A percentile compares a stretch with the other conserved stretches of the same genome.
Conservation (phyloP, 1,140 invertebrate species). For the Saxidomus purpurata region DNA sequence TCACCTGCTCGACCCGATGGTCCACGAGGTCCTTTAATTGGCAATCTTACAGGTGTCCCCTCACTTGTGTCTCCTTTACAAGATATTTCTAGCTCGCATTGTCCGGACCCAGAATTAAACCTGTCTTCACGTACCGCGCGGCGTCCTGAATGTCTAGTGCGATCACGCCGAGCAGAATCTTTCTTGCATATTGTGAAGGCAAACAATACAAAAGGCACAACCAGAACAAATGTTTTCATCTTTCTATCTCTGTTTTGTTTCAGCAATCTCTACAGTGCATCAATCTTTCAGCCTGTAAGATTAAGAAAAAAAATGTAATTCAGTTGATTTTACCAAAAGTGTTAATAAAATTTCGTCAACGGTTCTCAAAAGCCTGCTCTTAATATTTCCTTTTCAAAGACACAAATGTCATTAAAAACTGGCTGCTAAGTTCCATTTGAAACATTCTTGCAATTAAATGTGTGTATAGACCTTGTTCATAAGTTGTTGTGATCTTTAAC, state of each 20-base stretch:
- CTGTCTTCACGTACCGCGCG: slow-evolving; percentile 55
- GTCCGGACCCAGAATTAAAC: slow-evolving; percentile 52
- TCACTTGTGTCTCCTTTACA: slow-evolving; percentile 72
- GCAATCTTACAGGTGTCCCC: slow-evolving; percentile 77
- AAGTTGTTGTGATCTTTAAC: too few species aligned
- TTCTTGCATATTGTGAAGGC: slow-evolving; percentile 44
- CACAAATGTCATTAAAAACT: too few species aligned
- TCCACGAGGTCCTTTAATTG: slow-evolving; percentile 80
- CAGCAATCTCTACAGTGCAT: too few species aligned
- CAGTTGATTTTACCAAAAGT: background rate
- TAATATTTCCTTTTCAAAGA: too few species aligned
- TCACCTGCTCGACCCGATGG: slow-evolving; percentile 75
- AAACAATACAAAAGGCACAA: slow-evolving; percentile 52
- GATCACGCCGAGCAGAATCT: slow-evolving; percentile 42
- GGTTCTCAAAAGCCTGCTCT: too few species aligned
- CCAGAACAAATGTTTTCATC: slow-evolving; percentile 23
- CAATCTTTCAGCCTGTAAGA: too few species aligned
- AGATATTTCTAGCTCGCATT: slow-evolving; percentile 79
- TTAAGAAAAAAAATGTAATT: background rate
- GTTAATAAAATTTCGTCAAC: too few species aligned
- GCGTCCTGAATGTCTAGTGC: slow-evolving; percentile 40
- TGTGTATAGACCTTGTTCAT: too few species aligned
- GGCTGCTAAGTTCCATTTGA: too few species aligned
- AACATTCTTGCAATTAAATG: too few species aligned
- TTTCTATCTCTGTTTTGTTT: background rate